Percentiles rank a stretch among this genome's conserved stretches.
Evolutionary conservation across 2,888 invertebrate species (phyloP).

Genomic region (Acrobasis consociella): DNA sequence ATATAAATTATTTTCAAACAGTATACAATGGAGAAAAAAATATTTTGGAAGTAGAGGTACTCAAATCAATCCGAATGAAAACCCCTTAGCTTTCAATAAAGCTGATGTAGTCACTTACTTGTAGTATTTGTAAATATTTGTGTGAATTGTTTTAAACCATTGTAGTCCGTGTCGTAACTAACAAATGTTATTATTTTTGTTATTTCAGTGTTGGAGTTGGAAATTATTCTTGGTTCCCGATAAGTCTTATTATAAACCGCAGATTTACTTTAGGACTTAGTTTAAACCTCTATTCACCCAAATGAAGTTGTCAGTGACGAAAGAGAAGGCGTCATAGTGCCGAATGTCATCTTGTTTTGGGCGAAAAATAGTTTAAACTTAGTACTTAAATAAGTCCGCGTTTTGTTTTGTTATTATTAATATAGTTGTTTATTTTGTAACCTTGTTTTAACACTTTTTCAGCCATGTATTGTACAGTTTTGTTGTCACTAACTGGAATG

Average conservation of each 20-base stretch:
- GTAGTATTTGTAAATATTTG: background rate
- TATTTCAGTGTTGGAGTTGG: background rate
- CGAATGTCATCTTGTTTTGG: too few relatives aligned
- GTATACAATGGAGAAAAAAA: too few relatives aligned
- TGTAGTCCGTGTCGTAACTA: background rate
- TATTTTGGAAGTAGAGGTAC: too few relatives aligned
- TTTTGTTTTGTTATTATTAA: too few relatives aligned
- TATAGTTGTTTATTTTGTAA: background rate
- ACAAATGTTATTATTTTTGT: background rate
- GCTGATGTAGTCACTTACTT: constrained; percentile 2
- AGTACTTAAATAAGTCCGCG: too few relatives aligned
- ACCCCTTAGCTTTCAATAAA: background rate
- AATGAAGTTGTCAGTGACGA: too few relatives aligned
- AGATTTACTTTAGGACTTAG: too few relatives aligned
- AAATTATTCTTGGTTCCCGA: background rate
- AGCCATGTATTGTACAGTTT: background rate
- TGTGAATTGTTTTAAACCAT: background rate
- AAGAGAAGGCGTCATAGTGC: too few relatives aligned
- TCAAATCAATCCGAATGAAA: background rate
- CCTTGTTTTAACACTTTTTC: background rate
- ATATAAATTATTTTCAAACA: too few relatives aligned
- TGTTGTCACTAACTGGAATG: background rate
- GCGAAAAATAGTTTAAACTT: too few relatives aligned
- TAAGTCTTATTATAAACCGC: too few relatives aligned
- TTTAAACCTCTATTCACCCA: too few relatives aligned